Evolutionary conservation across 2,113 vertebrate genomes (phyloP).

Genomic region (Coptodon bakossiorum): DNA sequence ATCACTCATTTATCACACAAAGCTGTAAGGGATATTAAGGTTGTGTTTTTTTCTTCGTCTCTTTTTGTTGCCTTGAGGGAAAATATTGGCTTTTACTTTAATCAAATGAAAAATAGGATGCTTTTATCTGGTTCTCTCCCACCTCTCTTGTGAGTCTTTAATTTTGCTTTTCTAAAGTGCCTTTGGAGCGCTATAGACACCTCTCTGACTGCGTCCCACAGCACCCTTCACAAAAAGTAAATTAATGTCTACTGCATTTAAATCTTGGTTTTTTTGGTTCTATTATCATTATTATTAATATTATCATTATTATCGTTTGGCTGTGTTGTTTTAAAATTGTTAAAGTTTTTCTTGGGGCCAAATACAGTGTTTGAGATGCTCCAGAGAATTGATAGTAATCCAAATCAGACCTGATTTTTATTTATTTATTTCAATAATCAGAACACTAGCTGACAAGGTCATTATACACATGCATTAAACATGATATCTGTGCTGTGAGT

Average conservation of each 20-base stretch:
- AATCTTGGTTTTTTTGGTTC: background rate
- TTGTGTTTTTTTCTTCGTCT: background rate
- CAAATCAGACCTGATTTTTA: background rate
- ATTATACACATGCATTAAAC: background rate
- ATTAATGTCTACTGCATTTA: background rate
- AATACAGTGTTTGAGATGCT: background rate
- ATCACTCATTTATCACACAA: conserved; percentile 18
- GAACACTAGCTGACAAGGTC: background rate
- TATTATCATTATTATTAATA: rapidly evolving
- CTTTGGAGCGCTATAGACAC: background rate
- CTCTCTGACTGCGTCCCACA: background rate
- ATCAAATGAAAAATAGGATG: background rate
- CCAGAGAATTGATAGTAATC: background rate
- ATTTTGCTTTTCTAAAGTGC: background rate
- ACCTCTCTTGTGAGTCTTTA: background rate
- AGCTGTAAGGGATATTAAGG: background rate
- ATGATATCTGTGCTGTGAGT: background rate
- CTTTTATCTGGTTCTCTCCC: background rate
- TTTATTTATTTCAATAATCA: background rate
- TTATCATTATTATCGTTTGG: rapidly evolving
- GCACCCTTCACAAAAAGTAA: background rate
- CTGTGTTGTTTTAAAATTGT: background rate
- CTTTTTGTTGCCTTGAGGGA: background rate
- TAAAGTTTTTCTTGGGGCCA: background rate
- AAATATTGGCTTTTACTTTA: background rate